These are phyloP conservation scores for Syngnathus rostellatus DNA, from an alignment of 2,797 vertebrate species.

Conservation along the genomic window DNA sequence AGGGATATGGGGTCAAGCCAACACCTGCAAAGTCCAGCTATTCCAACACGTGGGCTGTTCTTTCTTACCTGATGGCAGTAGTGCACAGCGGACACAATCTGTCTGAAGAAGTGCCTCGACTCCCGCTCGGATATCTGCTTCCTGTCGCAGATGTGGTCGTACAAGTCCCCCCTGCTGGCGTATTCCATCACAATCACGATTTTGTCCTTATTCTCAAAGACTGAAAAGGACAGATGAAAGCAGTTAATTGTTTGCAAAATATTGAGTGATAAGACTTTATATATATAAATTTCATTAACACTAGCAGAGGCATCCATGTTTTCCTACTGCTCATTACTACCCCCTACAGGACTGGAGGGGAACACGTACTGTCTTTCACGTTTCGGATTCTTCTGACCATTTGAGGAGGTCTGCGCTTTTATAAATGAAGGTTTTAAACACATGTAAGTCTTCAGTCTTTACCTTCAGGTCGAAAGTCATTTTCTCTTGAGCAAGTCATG, in stretches of 20 bases:
- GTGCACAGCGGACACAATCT: conserved; percentile 88
- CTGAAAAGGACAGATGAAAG: conserved; percentile 49
- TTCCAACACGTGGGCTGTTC: neutral
- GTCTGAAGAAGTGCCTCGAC: conserved; percentile 86
- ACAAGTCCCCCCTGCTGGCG: conserved; percentile 87
- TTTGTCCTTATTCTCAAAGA: conserved; percentile 96
- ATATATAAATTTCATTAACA: no score
- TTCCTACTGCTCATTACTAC: neutral
- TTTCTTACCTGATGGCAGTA: conserved; percentile 85
- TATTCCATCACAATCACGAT: conserved; percentile 99
- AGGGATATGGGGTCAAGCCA: neutral
- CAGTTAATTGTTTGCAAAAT: neutral
- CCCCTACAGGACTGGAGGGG: neutral
- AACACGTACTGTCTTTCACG: neutral
- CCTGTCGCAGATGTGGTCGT: conserved; percentile 86
- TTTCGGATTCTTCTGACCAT: neutral
- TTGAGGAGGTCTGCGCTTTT: no score
- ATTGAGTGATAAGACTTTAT: no score
- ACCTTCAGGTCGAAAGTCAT: no score
- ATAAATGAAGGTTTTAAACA: no score
- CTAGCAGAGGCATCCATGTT: no score
- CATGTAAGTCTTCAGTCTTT: no score
- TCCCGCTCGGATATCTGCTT: conserved; percentile 77
- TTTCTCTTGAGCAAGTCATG: no score
- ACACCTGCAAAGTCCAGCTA: neutral